Percentiles rank a stretch among this genome's conserved stretches.
phyloP scores from a whole-genome alignment of 2,113 vertebrate genomes.

The Axis porcinus region DNA sequence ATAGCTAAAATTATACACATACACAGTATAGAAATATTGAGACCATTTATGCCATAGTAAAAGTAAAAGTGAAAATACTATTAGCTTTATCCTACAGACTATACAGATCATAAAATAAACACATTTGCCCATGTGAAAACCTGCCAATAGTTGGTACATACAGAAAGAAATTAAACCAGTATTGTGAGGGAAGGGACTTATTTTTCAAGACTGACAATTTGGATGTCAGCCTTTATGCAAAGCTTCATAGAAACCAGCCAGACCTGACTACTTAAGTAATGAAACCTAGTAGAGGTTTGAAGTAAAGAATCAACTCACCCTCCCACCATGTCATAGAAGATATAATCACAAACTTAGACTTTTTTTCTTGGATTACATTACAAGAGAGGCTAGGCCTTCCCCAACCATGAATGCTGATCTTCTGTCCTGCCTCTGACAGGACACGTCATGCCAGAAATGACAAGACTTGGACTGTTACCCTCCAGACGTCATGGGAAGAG shows the following conservation, averaged over 20 bases:
- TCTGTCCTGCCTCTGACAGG: background rate
- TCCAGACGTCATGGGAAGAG: background rate
- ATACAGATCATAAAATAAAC: background rate
- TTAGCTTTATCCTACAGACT: background rate
- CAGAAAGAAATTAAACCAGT: background rate
- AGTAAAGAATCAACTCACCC: background rate
- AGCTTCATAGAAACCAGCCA: background rate
- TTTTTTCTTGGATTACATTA: background rate
- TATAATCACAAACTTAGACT: background rate
- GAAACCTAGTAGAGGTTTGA: background rate
- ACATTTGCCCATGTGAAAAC: background rate
- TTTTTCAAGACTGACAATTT: background rate
- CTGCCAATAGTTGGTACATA: background rate
- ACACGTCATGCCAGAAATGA: background rate
- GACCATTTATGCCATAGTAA: background rate
- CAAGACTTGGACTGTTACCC: background rate
- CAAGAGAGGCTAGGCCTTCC: rapidly evolving
- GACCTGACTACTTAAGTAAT: background rate
- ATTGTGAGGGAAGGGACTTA: background rate
- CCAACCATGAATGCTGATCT: background rate
- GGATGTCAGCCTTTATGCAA: background rate
- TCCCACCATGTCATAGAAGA: background rate
- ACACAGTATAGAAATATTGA: background rate
- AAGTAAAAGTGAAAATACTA: background rate
- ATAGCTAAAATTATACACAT: background rate